A percentile compares a stretch with the other conserved stretches of the same genome.
Conservation (phyloP, 1,140 invertebrate genomes). For the Drosophila ohnishii region DNA sequence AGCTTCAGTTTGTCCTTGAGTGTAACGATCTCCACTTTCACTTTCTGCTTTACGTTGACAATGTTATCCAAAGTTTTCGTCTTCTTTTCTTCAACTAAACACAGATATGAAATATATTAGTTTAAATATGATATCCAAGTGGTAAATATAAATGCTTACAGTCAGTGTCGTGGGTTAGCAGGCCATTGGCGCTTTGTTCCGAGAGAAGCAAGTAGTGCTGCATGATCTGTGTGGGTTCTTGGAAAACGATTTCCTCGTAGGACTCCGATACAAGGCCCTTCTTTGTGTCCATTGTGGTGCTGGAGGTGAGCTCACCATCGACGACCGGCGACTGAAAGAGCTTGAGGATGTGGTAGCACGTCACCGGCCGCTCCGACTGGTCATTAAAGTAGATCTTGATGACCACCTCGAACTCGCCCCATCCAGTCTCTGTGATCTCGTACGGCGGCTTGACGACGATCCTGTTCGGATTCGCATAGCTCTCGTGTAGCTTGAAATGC, state of each 20-base stretch:
- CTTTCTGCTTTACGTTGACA: conserved; percentile 91
- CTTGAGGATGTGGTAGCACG: conserved; percentile 97
- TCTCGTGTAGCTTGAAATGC: conserved; percentile 98
- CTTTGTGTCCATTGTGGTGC: conserved; percentile 88
- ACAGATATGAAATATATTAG: conserved; percentile 6
- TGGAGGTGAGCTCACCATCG: conserved; percentile 84
- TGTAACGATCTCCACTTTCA: conserved; percentile 92
- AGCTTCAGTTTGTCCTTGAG: conserved; percentile 94
- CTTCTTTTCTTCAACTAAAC: conserved; percentile 96
- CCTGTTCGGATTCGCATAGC: conserved; percentile 97
- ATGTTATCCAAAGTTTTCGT: conserved; percentile 91
- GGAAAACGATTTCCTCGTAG: conserved; percentile 99
- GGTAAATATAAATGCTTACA: conserved; percentile 87
- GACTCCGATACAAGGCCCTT: conserved; percentile 95
- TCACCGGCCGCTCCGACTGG: conserved; percentile 97
- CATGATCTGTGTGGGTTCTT: conserved; percentile 97
- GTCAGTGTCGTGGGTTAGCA: conserved; percentile 91
- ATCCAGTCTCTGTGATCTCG: conserved; percentile 98
- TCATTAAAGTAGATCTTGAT: conserved; percentile 99
- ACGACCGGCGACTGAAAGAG: conserved; percentile 91
- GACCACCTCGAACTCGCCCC: conserved; percentile 99
- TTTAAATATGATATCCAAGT: not conserved
- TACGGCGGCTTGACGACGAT: conserved; percentile 97
- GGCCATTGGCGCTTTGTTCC: conserved; percentile 83
- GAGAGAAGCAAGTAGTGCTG: conserved; percentile 92